These are phyloP conservation scores for Eristalis arbustorum DNA, from an alignment of 2,888 invertebrate genomes.

Conservation along the genomic window DNA sequence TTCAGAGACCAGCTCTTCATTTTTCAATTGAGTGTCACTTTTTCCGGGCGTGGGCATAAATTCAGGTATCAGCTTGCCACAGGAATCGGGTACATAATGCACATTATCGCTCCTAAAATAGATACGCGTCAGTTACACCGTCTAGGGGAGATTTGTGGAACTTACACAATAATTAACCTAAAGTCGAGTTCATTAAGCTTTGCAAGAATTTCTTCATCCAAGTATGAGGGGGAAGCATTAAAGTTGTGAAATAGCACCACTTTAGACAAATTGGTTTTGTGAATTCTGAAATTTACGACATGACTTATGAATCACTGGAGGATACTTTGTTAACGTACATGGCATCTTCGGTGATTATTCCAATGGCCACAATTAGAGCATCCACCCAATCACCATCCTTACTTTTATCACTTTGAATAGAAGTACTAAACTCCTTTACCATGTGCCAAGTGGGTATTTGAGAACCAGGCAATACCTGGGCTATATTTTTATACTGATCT, in stretches of 20 bases:
- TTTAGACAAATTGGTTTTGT: conserved; percentile 81
- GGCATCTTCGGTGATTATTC: conserved; percentile 80
- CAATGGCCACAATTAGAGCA: conserved; percentile 82
- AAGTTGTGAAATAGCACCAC: conserved; percentile 86
- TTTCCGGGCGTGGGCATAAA: conserved; percentile 72
- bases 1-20: conserved; percentile 80
- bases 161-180: conserved; percentile 85
- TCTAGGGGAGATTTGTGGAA: conserved; percentile 50
- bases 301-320: neutral
- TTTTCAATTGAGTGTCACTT: conserved; percentile 76
- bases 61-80: conserved; percentile 73
- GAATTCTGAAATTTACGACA: conserved; percentile 72
- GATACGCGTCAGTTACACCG: neutral
- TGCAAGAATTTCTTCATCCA: conserved; percentile 82
- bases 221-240: conserved; percentile 80
- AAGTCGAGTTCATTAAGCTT: conserved; percentile 82
- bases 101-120: conserved; percentile 77
- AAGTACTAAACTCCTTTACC: conserved; percentile 78
- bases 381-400: conserved; percentile 85
- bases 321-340: conserved; percentile 67
- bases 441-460: conserved; percentile 84
- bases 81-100: conserved; percentile 76
- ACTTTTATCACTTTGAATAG: conserved; percentile 79
- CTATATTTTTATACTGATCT: conserved; percentile 82
- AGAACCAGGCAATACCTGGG: conserved; percentile 80